Evolutionary conservation across 2,113 vertebrate genomes (phyloP), one percentile per base, ranked within the genome.

Genomic region (Noturus placidus): DNA sequence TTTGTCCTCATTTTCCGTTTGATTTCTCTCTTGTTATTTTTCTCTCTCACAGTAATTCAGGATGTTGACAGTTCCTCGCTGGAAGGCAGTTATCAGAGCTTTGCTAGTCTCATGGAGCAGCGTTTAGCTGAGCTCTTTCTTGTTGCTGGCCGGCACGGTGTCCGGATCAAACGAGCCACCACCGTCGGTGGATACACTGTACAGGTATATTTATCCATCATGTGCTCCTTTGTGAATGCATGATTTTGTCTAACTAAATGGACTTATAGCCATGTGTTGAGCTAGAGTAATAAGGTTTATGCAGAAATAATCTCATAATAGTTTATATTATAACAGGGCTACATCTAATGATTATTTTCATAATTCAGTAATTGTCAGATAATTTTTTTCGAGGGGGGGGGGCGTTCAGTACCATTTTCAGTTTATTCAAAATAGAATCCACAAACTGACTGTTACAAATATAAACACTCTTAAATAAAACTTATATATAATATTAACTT

Each of bases 21-120:
- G 56, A 9, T 65, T 52, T 13, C 70, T 35, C 22, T 76, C 11
- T 46, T 46, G 1, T 69, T 38, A 7, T 33, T 77, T 38, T 30
- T 30, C 4, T 10, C 69, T 72, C 25, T 83, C 4, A 0, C 95
- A 99, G 98, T 99, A 89, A 97, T 99, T 91, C 98, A 98, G 90
- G 98, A 98, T 0, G 98, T 99, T 17, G 97, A 99, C 90, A 96
- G 95, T 54, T 95, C 96, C 0, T 95, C 97, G 33, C 94, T 99
- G 93, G 97, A 97, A 87, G 92, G 95, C 78, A 98, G 97, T 94
- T 99, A 99, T 90, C 98, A 99, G 94, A 99, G 97, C 93, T 99
- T 99, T 59, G 96, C 98, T 70, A 96, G 96, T 10, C 84, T 98
- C 88, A 99, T 99, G 98, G 98, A 99, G 92, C 97, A 97, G 93